Evolutionary conservation across 2,888 invertebrate genomes (phyloP).

Genomic region (Fragum fragum): DNA sequence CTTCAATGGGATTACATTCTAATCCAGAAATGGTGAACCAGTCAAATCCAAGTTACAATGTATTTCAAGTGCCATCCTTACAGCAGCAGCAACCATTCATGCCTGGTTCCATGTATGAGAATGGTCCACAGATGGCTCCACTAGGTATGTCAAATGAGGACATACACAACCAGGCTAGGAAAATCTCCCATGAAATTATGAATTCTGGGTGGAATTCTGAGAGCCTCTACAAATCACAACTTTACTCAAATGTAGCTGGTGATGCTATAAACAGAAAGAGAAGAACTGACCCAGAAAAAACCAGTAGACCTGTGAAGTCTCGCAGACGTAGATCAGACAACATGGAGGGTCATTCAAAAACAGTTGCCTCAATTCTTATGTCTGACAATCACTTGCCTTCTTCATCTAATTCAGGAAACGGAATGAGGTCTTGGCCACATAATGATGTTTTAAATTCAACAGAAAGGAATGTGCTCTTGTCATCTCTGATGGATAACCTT

Average conservation of each 20-base stretch:
- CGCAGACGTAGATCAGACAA: constrained; percentile 43
- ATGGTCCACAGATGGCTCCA: constrained; percentile 4
- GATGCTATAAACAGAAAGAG: constrained; percentile 46
- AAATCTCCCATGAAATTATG: constrained; percentile 60
- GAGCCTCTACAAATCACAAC: constrained; percentile 53
- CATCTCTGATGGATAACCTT: constrained; percentile 63
- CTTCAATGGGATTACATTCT: background rate
- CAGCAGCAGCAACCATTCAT: background rate
- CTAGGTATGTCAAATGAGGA: constrained; percentile 45
- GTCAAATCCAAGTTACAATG: constrained; percentile 7
- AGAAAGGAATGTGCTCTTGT: constrained; percentile 56
- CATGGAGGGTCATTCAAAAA: constrained; percentile 59
- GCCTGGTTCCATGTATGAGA: constrained; percentile 23
- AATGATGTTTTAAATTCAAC: constrained; percentile 43
- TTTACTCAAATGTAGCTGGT: constrained; percentile 44
- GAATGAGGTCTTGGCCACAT: constrained; percentile 13
- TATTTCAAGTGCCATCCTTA: constrained; percentile 14
- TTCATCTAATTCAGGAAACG: constrained; percentile 9
- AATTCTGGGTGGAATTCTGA: constrained; percentile 50
- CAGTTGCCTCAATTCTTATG: constrained; percentile 62
- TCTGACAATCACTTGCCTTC: constrained; percentile 34
- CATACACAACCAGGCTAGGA: constrained; percentile 62
- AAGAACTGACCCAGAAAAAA: constrained; percentile 21
- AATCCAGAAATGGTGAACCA: constrained; percentile 5
- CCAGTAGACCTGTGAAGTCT: constrained; percentile 28